These are phyloP conservation scores for Tryphoninae sp. DNA, from an alignment of 2,888 invertebrate genomes.

Conservation along the genomic window DNA sequence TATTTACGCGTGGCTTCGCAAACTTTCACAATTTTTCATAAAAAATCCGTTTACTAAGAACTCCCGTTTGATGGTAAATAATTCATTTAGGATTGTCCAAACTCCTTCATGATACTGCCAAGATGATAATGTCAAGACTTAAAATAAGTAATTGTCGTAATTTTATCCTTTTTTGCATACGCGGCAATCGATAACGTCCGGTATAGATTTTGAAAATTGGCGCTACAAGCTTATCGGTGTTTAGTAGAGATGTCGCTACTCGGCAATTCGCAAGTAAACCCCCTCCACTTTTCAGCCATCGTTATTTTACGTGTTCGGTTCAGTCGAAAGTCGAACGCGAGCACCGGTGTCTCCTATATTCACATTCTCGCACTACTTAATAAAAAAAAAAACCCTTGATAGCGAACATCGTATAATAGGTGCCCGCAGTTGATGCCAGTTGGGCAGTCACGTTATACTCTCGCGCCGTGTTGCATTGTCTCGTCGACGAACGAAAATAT, in stretches of 20 bases:
- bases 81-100: too few relatives aligned
- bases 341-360: slow-evolving; percentile 65
- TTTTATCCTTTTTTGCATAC: neutral
- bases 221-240: neutral
- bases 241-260: neutral
- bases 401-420: slow-evolving; percentile 52
- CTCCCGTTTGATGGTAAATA: too few relatives aligned
- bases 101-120: too few relatives aligned
- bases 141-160: too few relatives aligned
- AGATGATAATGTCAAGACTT: too few relatives aligned
- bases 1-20: too few relatives aligned
- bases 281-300: neutral
- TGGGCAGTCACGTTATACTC: slow-evolving; percentile 20
- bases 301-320: neutral
- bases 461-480: neutral
- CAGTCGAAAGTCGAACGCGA: slow-evolving; percentile 23
- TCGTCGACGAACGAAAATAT: too few relatives aligned
- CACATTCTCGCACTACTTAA: slow-evolving; percentile 58
- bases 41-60: too few relatives aligned
- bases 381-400: slow-evolving; percentile 31
- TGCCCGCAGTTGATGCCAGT: slow-evolving; percentile 61
- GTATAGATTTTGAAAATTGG: slow-evolving; percentile 14
- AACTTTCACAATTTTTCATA: too few relatives aligned
- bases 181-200: slow-evolving; percentile 7
- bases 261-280: neutral